Percentiles rank a stretch among this genome's conserved stretches.
Conservation (phyloP, 2,113 vertebrate species). For the Anguilla rostrata region DNA sequence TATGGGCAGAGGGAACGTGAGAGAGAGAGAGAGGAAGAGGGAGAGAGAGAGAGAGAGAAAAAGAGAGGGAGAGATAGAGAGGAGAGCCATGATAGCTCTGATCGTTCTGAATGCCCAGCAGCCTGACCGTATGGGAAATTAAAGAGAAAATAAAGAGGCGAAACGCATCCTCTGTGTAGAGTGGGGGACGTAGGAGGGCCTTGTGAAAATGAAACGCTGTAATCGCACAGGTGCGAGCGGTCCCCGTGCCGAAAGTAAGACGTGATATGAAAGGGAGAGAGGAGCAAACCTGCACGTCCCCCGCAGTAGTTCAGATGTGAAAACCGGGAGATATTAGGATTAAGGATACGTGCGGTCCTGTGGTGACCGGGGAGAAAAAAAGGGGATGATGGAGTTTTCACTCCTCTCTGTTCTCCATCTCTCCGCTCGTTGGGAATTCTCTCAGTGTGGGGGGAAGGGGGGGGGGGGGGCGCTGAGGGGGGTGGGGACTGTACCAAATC, state of each 20-base stretch:
- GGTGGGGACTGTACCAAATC: neutral
- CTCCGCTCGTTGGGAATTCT: neutral
- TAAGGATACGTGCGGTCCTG: neutral
- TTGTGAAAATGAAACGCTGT: neutral
- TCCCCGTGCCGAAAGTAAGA: neutral
- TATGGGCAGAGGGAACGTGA: constrained; percentile 14
- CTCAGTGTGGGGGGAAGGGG: neutral
- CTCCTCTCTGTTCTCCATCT: neutral
- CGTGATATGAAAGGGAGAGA: neutral
- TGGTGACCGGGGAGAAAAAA: neutral
- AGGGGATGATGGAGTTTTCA: neutral
- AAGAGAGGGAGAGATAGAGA: constrained; percentile 1
- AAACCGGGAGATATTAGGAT: neutral
- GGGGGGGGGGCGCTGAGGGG: no score
- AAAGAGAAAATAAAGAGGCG: neutral
- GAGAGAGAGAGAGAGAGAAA: neutral
- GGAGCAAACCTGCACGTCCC: neutral
- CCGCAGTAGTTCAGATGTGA: neutral
- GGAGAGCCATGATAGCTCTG: neutral
- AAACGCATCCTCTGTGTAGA: neutral
- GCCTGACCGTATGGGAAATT: neutral
- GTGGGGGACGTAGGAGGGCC: neutral
- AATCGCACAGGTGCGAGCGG: neutral
- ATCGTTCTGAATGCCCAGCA: neutral
- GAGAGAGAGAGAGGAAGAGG: constrained; percentile 15